A percentile compares a stretch with the other conserved stretches of the same genome.
These are phyloP conservation scores for Eristalis arbustorum DNA, from an alignment of 2,888 invertebrate genomes.

Conservation along the genomic window DNA sequence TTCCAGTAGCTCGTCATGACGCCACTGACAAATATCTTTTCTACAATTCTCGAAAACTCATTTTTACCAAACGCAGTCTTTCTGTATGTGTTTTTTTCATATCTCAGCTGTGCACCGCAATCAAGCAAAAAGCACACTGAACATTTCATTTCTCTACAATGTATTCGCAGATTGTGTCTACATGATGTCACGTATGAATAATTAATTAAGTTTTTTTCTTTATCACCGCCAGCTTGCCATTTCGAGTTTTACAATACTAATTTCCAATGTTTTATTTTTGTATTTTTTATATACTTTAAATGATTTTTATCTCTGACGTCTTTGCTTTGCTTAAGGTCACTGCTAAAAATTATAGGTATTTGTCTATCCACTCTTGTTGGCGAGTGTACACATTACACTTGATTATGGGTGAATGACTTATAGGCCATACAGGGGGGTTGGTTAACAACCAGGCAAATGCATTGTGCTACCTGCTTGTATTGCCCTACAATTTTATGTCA, in stretches of 20 bases:
- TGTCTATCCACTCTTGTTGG: not conserved
- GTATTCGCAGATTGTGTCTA: not conserved
- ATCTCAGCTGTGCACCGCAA: not conserved
- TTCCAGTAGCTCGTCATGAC: no score
- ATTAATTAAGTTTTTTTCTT: conserved; percentile 3
- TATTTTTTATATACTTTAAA: not conserved
- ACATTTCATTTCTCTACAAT: not conserved
- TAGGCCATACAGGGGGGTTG: not conserved
- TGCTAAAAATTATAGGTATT: conserved; percentile 6
- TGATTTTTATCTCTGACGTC: conserved; percentile 31
- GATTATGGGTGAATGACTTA: not conserved
- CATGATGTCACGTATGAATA: conserved; percentile 39
- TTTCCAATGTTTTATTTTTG: not conserved
- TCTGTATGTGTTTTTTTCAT: not conserved
- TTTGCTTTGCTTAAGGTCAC: conserved; percentile 9
- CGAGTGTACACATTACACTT: not conserved
- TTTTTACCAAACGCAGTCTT: not conserved
- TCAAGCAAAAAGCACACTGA: not conserved
- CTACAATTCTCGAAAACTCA: no score
- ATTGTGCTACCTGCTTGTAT: no score
- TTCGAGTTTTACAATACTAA: not conserved
- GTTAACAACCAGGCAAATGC: not conserved
- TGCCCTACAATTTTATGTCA: no score
- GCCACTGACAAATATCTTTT: no score
- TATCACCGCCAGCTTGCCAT: not conserved